Evolutionary conservation across 2,113 vertebrate species (phyloP), one percentile per base, ranked within the genome.

Genomic region (Petrocephalus microphthalmus): DNA sequence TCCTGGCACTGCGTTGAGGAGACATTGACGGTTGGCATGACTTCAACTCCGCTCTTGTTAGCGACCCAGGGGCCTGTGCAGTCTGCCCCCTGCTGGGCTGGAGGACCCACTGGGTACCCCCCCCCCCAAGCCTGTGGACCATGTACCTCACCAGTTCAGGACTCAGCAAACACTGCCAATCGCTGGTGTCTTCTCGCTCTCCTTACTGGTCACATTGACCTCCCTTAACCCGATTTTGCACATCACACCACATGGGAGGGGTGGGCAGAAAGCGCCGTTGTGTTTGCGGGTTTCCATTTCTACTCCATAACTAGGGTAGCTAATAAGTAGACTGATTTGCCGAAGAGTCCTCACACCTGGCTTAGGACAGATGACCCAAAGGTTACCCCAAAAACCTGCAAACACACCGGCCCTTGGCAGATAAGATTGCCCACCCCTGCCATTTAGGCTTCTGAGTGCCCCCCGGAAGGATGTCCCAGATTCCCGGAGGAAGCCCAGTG

Each of bases 171-270:
- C 88, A 84, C 91, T 87, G 84, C 57, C 84, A 88, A 53, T 52
- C 45, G 52, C 90, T 87, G 84, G 56, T 88, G 56, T 84, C 37
- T 25, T 57, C 64, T 83, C 64, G 1, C 37, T 45, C 7, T 85
- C 33, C 74, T 90, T 90, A 91, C 83, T 83, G 87, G 90, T 91
- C 91, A 90, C 89, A 89, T 89, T 91, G 89, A 91, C 91, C 91
- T 88, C 29, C 78, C 89, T n/a, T 67, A 82, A 49, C 87, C 42
- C 13, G 56, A 51, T 90, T 67, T 88, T 90, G 88, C 88, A 86
- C 88, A 89, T 90, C 52, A 57, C 83, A 85, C 85, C 89, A 42
- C 42, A 42, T 42, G 3, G 42, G 1, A 42, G 42, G 42, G 42
- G 42, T 42, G 42, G 42, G 42, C 42, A 42, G 42, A 42, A 42